These are phyloP conservation scores for Allophyes oxyacanthae DNA, from an alignment of 2,888 invertebrate genomes.

Conservation along the genomic window DNA sequence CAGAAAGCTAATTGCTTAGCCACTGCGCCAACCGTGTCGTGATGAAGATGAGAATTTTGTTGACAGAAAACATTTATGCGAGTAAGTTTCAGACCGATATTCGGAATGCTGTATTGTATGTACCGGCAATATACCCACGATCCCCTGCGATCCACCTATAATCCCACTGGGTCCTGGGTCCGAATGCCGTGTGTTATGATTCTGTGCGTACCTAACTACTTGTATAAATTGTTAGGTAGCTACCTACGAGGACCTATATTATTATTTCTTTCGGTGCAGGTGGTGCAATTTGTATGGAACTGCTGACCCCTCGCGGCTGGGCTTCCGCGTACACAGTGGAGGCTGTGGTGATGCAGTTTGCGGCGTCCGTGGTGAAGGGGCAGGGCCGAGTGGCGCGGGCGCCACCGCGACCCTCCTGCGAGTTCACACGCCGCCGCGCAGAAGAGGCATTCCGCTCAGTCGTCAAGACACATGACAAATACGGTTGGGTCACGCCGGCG, in stretches of 20 bases:
- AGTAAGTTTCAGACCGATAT: no score
- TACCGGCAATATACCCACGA: no score
- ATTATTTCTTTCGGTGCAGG: conserved; percentile 74
- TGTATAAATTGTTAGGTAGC: conserved; percentile 1
- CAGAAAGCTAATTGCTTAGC: no score
- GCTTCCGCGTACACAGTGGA: conserved; percentile 96
- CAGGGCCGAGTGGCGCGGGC: conserved; percentile 95
- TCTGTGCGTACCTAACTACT: no score
- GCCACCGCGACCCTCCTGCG: conserved; percentile 93
- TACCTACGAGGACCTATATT: no score
- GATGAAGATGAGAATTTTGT: no score
- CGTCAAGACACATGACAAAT: conserved; percentile 97
- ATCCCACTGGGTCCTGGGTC: no score
- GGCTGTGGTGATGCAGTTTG: conserved; percentile 96
- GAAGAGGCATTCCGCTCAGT: conserved; percentile 96
- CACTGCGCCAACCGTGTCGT: no score
- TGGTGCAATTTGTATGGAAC: conserved; percentile 96
- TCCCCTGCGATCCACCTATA: no score
- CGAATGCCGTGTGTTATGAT: no score
- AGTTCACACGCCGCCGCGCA: conserved; percentile 94
- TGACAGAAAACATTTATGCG: no score
- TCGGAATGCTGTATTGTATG: no score
- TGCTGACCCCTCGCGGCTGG: conserved; percentile 96
- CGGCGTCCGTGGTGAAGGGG: conserved; percentile 96
- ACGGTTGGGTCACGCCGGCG: conserved; percentile 97